Conservation (phyloP, 2,888 invertebrate genomes). For the Iphiclides podalirius region DNA sequence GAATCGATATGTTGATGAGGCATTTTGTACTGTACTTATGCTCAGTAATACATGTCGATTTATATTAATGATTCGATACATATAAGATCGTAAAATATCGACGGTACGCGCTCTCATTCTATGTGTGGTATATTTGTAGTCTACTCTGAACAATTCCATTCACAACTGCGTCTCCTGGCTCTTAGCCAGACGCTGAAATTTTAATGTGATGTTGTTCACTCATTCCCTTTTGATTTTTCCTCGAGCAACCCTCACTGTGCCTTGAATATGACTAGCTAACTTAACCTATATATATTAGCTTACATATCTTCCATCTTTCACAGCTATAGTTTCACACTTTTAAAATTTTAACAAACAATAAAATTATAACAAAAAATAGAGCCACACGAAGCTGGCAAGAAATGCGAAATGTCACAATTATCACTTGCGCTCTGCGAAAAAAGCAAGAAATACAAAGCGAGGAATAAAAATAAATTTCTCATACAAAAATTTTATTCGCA, state of each 20-base stretch:
- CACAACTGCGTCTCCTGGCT: neutral
- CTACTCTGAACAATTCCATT: neutral
- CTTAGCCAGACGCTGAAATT: neutral
- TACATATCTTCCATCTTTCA: too few relatives aligned
- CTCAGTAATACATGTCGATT: neutral
- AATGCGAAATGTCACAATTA: too few relatives aligned
- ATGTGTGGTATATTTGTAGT: neutral
- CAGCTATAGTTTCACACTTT: too few relatives aligned
- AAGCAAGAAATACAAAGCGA: neutral
- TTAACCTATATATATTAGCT: too few relatives aligned
- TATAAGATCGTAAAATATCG: neutral
- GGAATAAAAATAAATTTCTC: neutral
- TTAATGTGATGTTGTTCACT: neutral
- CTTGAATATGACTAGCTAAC: neutral
- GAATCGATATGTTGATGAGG: slow-evolving; percentile 10
- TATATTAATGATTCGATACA: neutral
- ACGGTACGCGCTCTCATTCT: neutral
- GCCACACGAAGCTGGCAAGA: neutral
- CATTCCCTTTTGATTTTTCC: neutral
- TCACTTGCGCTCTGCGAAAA: too few relatives aligned
- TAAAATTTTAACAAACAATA: too few relatives aligned
- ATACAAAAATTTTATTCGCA: slow-evolving; percentile 9
- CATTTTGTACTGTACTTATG: neutral
- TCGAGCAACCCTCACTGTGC: neutral
- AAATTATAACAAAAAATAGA: too few relatives aligned